Conservation (phyloP, 1,140 invertebrate genomes). For the Drosophila pandora region DNA sequence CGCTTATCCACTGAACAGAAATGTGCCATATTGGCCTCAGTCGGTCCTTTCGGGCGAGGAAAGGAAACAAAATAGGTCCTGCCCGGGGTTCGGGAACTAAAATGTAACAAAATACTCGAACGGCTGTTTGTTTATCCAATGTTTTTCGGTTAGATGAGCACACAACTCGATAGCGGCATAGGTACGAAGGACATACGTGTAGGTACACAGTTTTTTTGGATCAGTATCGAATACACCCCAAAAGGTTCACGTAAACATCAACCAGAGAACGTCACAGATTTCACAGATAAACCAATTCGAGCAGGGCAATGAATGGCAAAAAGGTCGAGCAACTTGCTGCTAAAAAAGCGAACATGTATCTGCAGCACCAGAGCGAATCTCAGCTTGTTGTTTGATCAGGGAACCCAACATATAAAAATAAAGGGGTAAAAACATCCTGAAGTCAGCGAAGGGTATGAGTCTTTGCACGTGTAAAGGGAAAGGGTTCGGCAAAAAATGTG, state of each 20-base stretch:
- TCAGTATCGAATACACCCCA: slow-evolving; percentile 52
- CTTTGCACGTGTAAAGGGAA: slow-evolving; percentile 52
- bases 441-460: slow-evolving; percentile 9
- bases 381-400: slow-evolving; percentile 29
- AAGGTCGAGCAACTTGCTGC: slow-evolving; percentile 68
- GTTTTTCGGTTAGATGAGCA: slow-evolving; percentile 83
- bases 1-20: slow-evolving; percentile 44
- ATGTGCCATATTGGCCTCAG: slow-evolving; percentile 72
- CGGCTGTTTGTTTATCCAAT: slow-evolving; percentile 83
- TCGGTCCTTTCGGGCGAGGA: slow-evolving; percentile 6
- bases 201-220: slow-evolving; percentile 9
- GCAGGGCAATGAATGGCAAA: slow-evolving; percentile 83
- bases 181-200: slow-evolving; percentile 52
- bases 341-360: slow-evolving; percentile 57
- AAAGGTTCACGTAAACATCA: slow-evolving; percentile 24
- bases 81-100: slow-evolving; percentile 17
- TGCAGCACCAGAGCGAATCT: slow-evolving; percentile 79
- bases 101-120: slow-evolving; percentile 78
- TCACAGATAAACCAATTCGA: slow-evolving; percentile 84
- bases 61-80: slow-evolving; percentile 48
- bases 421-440: slow-evolving; percentile 43
- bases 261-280: slow-evolving; percentile 69
- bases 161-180: slow-evolving; percentile 70
- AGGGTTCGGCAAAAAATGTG: slow-evolving; percentile 60
- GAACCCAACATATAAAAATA: background rate